phyloP scores from a whole-genome alignment of 2,113 vertebrate species.

The Fulmarus glacialis region DNA sequence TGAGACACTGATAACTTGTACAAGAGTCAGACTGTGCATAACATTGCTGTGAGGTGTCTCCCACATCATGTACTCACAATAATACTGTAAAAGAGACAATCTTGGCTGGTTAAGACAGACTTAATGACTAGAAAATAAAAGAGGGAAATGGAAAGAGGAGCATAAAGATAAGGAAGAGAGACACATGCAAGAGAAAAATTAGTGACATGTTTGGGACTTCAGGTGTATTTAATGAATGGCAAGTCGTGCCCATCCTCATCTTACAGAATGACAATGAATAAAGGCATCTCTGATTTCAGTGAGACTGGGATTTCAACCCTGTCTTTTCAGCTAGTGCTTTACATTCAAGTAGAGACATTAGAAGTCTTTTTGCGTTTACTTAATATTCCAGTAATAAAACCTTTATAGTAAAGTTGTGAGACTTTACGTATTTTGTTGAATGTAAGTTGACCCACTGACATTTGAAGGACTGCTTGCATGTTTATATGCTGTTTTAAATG shows the following conservation, averaged over 20 bases:
- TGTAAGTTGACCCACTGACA: background rate
- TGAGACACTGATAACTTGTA: background rate
- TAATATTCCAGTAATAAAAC: background rate
- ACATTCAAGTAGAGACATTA: background rate
- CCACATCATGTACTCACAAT: no score
- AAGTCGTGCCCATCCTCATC: background rate
- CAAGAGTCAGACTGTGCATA: background rate
- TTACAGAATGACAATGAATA: background rate
- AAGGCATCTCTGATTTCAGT: background rate
- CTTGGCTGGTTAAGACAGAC: background rate
- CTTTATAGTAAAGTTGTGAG: background rate
- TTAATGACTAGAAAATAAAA: background rate
- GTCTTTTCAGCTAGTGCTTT: background rate
- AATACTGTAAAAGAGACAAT: background rate
- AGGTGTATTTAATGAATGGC: background rate
- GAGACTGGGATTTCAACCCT: background rate
- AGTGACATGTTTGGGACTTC: background rate
- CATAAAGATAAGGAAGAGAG: background rate
- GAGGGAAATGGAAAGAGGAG: background rate
- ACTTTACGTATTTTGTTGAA: background rate
- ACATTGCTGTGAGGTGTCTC: background rate
- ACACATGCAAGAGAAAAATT: background rate
- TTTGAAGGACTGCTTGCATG: background rate
- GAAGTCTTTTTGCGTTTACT: background rate
- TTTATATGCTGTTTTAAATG: background rate